phyloP scores from a whole-genome alignment of 2,888 invertebrate genomes.

The Brachyptera putata region DNA sequence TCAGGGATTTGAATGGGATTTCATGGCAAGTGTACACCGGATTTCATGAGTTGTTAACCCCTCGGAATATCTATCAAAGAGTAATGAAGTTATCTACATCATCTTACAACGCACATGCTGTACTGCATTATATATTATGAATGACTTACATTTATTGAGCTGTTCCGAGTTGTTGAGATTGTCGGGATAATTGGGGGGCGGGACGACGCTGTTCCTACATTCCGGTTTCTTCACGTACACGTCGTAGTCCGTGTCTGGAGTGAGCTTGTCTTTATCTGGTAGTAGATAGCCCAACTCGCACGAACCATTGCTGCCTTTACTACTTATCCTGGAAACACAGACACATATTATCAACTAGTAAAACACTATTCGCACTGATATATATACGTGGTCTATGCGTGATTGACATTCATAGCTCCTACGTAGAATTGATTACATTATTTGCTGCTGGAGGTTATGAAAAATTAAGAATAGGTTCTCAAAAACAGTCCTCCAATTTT shows the following conservation, averaged over 20 bases:
- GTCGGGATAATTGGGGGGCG: constrained; percentile 19
- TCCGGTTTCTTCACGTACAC: constrained; percentile 38
- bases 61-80: too few species aligned
- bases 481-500: too few species aligned
- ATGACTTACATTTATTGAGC: too few species aligned
- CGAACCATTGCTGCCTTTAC: constrained; percentile 37
- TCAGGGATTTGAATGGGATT: too few species aligned
- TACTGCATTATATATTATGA: too few species aligned
- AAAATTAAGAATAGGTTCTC: too few species aligned
- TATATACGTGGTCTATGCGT: neutral
- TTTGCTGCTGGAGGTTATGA: too few species aligned
- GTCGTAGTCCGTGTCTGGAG: constrained; percentile 38
- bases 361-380: neutral
- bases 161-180: too few species aligned
- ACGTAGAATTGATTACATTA: neutral
- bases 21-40: too few species aligned
- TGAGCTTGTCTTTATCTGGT: constrained; percentile 30
- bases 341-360: neutral
- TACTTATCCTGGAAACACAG: constrained; percentile 35
- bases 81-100: too few species aligned
- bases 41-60: too few species aligned
- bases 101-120: too few species aligned
- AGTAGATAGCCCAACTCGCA: constrained; percentile 37
- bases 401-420: neutral
- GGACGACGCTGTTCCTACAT: constrained; percentile 34